Percentiles rank a stretch among this genome's conserved stretches.
These are phyloP conservation scores for Eurystomus glaucurus DNA, from an alignment of 2,797 vertebrate species.

Conservation along the genomic window DNA sequence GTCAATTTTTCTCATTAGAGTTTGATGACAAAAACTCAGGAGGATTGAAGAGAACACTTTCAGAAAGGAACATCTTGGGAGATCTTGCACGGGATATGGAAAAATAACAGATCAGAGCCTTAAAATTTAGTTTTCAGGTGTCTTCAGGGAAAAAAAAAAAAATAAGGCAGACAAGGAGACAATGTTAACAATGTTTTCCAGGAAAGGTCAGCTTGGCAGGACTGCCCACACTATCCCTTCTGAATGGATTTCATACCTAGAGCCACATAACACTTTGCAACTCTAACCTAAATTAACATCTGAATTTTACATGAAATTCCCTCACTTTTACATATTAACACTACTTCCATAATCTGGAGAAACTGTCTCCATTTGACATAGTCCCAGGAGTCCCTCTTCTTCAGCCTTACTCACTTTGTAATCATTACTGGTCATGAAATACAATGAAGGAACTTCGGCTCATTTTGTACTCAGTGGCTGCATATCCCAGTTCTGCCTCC, in stretches of 20 bases:
- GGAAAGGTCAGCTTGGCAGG: background rate
- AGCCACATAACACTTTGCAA: background rate
- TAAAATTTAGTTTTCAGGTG: background rate
- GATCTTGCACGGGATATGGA: background rate
- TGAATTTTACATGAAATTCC: background rate
- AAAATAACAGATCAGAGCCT: background rate
- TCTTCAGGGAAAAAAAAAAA: background rate
- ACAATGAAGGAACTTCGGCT: background rate
- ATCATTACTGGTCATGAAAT: background rate
- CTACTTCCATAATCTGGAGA: background rate
- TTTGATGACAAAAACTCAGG: background rate
- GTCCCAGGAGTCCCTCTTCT: background rate
- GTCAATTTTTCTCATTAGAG: background rate
- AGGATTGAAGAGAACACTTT: background rate
- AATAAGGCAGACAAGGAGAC: background rate
- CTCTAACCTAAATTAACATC: background rate
- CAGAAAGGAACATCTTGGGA: background rate
- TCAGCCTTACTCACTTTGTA: background rate
- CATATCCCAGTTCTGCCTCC: background rate
- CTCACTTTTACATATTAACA: background rate
- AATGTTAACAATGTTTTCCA: background rate
- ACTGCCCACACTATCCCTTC: background rate
- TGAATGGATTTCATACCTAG: background rate
- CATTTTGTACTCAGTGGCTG: background rate
- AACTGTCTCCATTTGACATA: background rate